Conservation (phyloP, 2,113 vertebrate species). For the Montifringilla adamsi region DNA sequence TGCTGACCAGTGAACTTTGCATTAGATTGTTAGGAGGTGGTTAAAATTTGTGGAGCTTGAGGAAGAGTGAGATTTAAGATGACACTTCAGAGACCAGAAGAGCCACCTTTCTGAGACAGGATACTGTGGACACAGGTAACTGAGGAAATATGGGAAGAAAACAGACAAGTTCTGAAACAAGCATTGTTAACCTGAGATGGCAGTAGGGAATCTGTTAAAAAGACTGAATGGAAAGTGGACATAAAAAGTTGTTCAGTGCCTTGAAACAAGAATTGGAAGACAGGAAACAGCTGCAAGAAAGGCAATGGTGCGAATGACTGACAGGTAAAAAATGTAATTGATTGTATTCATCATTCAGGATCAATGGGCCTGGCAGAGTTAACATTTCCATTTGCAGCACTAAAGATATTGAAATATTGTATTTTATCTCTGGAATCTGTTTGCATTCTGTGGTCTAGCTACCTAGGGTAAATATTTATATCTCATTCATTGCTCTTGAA, state of each 20-base stretch:
- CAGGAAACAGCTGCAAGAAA: background rate
- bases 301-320: background rate
- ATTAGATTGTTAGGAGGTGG: background rate
- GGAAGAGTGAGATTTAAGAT: background rate
- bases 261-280: background rate
- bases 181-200: background rate
- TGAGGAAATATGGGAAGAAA: background rate
- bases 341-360: conserved; percentile 36
- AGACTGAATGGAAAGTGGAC: background rate
- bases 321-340: conserved; percentile 20
- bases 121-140: background rate
- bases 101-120: background rate
- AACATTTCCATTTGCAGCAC: conserved; percentile 32
- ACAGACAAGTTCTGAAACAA: background rate
- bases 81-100: background rate
- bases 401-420: conserved; percentile 40
- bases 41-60: conserved; percentile 11
- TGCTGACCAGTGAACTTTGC: background rate
- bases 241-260: background rate
- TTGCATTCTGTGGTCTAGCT: conserved; percentile 21
- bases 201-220: background rate
- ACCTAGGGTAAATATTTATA: conserved; percentile 40
- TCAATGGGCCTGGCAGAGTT: conserved; percentile 19
- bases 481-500: conserved; percentile 6
- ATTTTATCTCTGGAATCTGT: background rate